A percentile compares a stretch with the other conserved stretches of the same genome.
These are phyloP conservation scores for Scarus forsteni DNA, from an alignment of 2,797 vertebrate species.

Conservation along the genomic window DNA sequence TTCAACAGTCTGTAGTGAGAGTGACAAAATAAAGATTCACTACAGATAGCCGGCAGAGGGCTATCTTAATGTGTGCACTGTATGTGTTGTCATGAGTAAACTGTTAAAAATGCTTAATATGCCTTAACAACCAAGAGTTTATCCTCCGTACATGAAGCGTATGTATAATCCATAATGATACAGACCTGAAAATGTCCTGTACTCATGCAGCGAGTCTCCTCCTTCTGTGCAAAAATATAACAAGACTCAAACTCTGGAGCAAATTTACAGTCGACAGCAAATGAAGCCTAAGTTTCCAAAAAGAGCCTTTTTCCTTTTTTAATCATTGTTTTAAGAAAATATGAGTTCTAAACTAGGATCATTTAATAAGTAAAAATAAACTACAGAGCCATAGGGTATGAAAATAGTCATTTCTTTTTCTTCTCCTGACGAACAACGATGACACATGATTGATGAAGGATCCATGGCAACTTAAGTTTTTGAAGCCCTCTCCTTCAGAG, in stretches of 20 bases:
- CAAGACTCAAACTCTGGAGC: slow-evolving; percentile 85
- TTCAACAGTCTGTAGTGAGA: slow-evolving; percentile 59
- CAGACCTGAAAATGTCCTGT: slow-evolving; percentile 68
- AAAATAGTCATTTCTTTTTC: slow-evolving; percentile 92
- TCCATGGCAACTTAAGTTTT: slow-evolving; percentile 77
- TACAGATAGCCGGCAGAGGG: slow-evolving; percentile 25
- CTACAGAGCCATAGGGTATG: slow-evolving; percentile 93
- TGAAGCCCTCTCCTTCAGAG: slow-evolving; percentile 81
- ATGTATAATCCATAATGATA: slow-evolving; percentile 61
- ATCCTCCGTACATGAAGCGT: slow-evolving; percentile 56
- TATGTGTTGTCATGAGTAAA: slow-evolving; percentile 58
- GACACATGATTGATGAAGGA: slow-evolving; percentile 78
- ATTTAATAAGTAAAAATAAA: slow-evolving; percentile 94
- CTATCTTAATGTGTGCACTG: slow-evolving; percentile 27
- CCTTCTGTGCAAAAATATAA: slow-evolving; percentile 88
- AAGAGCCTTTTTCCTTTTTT: slow-evolving; percentile 74
- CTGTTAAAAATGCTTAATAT: slow-evolving; percentile 55
- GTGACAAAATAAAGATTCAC: slow-evolving; percentile 40
- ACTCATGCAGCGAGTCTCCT: slow-evolving; percentile 80
- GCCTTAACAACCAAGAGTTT: slow-evolving; percentile 48
- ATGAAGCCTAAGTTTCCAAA: slow-evolving; percentile 87
- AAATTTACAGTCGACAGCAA: slow-evolving; percentile 86
- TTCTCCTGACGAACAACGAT: slow-evolving; percentile 77
- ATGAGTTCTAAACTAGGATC: slow-evolving; percentile 91
- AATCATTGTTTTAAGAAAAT: slow-evolving; percentile 85